Conservation (phyloP, 2,888 invertebrate species). For the Hermodice carunculata region DNA sequence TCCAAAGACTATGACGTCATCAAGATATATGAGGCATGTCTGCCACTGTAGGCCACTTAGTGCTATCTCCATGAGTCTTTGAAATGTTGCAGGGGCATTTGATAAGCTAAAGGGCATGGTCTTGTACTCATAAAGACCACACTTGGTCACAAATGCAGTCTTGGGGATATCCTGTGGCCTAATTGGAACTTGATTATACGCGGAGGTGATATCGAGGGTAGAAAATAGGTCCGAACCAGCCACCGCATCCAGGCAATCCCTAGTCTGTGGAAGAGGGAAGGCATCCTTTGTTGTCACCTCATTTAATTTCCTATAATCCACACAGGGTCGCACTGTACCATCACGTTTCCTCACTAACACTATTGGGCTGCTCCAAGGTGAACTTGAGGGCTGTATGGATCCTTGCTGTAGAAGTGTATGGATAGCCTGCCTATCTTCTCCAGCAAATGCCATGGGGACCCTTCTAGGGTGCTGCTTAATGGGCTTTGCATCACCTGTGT, state of each 20-base stretch:
- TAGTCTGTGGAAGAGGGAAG: constrained; percentile 32
- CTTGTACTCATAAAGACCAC: constrained; percentile 2
- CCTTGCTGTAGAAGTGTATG: neutral
- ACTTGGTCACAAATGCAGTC: constrained; percentile 10
- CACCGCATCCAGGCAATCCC: constrained; percentile 22
- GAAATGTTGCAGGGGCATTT: constrained; percentile 1
- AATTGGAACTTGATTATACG: constrained; percentile 11
- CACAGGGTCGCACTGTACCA: constrained; percentile 32
- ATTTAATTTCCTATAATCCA: constrained; percentile 39
- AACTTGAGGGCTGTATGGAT: neutral
- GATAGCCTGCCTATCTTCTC: neutral
- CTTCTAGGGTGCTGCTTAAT: neutral
- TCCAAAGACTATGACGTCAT: constrained; percentile 37
- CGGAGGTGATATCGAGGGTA: constrained; percentile 30
- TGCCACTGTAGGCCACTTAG: constrained; percentile 1
- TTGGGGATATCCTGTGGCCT: constrained; percentile 6
- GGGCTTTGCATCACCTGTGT: constrained; percentile 1
- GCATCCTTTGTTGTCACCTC: constrained; percentile 13
- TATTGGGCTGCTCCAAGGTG: constrained; percentile 1
- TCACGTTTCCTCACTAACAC: constrained; percentile 4
- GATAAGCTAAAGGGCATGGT: constrained; percentile 10
- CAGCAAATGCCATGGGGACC: neutral
- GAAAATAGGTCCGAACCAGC: constrained; percentile 30
- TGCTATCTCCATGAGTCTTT: constrained; percentile 6
- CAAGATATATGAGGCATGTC: constrained; percentile 22